These are phyloP conservation scores for Drosophila histrio DNA, from an alignment of 2,888 invertebrate species.

Conservation along the genomic window DNA sequence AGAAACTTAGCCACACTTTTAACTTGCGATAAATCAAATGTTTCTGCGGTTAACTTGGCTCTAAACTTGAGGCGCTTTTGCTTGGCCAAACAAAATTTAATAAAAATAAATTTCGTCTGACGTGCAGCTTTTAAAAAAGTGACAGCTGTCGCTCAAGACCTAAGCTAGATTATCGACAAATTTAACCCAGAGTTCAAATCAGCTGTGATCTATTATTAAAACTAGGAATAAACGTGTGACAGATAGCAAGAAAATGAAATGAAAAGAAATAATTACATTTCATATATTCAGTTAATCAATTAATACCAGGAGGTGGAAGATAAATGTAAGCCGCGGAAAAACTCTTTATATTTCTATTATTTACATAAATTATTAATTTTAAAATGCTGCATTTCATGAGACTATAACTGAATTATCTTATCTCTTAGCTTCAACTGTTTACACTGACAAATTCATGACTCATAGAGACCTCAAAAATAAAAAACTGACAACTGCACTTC, in stretches of 20 bases:
- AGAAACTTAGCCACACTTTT: neutral
- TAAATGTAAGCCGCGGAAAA: neutral
- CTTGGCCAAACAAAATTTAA: slow-evolving; percentile 4
- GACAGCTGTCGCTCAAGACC: slow-evolving; percentile 28
- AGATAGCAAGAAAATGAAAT: neutral
- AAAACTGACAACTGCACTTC: neutral
- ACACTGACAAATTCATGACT: slow-evolving; percentile 26
- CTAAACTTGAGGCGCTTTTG: neutral
- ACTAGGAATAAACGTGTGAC: neutral
- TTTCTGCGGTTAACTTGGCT: slow-evolving; percentile 4
- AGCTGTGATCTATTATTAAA: neutral
- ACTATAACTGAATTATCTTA: neutral
- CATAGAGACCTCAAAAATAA: neutral
- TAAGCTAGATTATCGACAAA: slow-evolving; percentile 16
- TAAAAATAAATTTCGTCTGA: slow-evolving; percentile 16
- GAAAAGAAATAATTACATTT: too few species aligned
- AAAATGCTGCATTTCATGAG: too few species aligned
- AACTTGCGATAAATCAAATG: neutral
- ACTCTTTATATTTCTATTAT: neutral
- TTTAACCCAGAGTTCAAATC: slow-evolving; percentile 9
- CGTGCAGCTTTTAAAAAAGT: slow-evolving; percentile 24
- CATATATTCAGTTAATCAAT: too few species aligned
- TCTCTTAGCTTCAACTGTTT: slow-evolving; percentile 7
- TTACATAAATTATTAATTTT: neutral
- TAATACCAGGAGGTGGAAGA: neutral